These are phyloP conservation scores for Numida meleagris DNA, from an alignment of 2,113 vertebrate species.

Conservation along the genomic window DNA sequence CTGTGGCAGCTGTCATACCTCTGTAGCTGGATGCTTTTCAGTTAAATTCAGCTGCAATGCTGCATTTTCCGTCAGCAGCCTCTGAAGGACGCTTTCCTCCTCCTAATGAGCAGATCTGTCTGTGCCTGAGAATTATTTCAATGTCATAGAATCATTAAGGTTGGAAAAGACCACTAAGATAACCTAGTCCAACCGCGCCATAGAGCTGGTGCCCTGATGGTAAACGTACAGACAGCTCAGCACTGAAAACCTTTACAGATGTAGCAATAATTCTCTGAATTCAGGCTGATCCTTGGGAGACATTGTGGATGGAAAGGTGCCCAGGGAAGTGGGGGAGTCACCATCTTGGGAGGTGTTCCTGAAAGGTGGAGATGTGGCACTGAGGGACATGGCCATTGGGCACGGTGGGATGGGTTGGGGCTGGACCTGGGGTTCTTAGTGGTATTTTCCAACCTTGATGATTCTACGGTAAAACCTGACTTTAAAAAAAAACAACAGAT, in stretches of 20 bases:
- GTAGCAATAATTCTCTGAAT: not conserved
- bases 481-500: not conserved
- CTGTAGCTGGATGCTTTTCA: not conserved
- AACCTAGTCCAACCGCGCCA: too few relatives aligned
- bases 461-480: not conserved
- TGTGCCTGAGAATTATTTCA: not conserved
- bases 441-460: too few relatives aligned
- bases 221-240: not conserved
- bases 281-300: not conserved
- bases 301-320: not conserved
- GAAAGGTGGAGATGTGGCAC: too few relatives aligned
- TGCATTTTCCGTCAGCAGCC: not conserved
- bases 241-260: not conserved
- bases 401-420: too few relatives aligned
- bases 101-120: too few relatives aligned
- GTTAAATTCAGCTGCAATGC: not conserved
- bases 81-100: not conserved
- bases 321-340: too few relatives aligned
- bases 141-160: not conserved
- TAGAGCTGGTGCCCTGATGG: not conserved
- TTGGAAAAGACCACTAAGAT: too few relatives aligned
- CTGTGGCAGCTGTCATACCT: not conserved
- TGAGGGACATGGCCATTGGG: too few relatives aligned
- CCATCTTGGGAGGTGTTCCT: too few relatives aligned
- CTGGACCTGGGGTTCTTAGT: too few relatives aligned